phyloP scores from a whole-genome alignment of 2,888 invertebrate genomes.

The Caenorhabditis panamensis region DNA sequence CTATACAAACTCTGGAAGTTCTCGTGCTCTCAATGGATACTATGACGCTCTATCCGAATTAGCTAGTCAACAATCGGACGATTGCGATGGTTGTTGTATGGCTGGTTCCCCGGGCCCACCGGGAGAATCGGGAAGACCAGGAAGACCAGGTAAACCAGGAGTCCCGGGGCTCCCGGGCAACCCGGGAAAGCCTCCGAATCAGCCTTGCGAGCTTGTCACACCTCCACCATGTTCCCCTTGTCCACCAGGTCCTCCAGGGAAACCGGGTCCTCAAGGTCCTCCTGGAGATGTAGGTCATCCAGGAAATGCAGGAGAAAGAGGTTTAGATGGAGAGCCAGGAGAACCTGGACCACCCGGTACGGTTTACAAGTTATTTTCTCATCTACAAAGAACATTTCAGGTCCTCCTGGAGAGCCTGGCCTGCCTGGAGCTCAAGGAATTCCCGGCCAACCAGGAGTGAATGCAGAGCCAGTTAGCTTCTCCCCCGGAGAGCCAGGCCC shows the following conservation, averaged over 20 bases:
- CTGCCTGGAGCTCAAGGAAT: conserved; percentile 50
- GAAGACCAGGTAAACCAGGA: no score
- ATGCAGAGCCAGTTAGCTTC: conserved; percentile 38
- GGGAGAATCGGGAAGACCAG: conserved; percentile 61
- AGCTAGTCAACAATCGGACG: not conserved
- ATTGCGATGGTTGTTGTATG: conserved; percentile 50
- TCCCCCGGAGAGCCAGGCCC: conserved; percentile 58
- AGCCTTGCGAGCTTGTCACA: conserved; percentile 57
- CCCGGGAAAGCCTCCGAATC: conserved; percentile 61
- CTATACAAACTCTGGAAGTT: conserved; percentile 15
- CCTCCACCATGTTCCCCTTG: conserved; percentile 63
- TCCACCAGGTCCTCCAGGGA: conserved; percentile 58
- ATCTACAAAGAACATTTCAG: conserved; percentile 2
- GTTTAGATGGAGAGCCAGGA: conserved; percentile 56
- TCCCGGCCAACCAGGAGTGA: conserved; percentile 47
- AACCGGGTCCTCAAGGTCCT: conserved; percentile 60
- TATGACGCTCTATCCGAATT: conserved; percentile 15
- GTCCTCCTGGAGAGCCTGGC: conserved; percentile 59
- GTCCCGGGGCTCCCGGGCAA: conserved; percentile 62
- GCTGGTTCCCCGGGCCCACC: conserved; percentile 47
- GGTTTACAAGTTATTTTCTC: no score
- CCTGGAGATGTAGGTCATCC: conserved; percentile 59
- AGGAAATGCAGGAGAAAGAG: conserved; percentile 49
- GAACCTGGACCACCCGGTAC: conserved; percentile 52
- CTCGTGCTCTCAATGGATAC: not conserved